phyloP scores from a whole-genome alignment of 2,888 invertebrate species.

The Protophormia terraenovae region DNA sequence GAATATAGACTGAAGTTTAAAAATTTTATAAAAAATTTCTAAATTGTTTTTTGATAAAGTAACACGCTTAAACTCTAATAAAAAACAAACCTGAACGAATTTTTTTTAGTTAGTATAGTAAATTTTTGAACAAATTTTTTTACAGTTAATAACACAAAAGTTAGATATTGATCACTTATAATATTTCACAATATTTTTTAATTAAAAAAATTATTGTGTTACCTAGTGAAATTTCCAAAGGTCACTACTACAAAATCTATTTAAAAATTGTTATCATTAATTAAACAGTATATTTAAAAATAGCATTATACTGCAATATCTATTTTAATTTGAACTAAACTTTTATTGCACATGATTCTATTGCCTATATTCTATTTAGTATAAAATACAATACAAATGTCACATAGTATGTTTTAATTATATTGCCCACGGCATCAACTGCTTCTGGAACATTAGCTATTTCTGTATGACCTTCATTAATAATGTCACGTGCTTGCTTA shows the following conservation, averaged over 20 bases:
- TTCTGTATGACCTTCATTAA: background rate
- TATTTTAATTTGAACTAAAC: background rate
- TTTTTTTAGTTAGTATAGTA: too few relatives aligned
- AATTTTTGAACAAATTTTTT: too few relatives aligned
- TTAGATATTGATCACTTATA: too few relatives aligned
- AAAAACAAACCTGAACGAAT: too few relatives aligned
- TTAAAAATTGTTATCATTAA: background rate
- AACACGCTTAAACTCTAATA: too few relatives aligned
- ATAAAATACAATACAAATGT: too few relatives aligned
- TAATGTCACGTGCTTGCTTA: background rate
- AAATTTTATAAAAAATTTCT: too few relatives aligned
- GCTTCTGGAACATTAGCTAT: background rate
- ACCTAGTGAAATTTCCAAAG: background rate
- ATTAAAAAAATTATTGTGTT: background rate
- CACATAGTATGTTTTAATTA: background rate
- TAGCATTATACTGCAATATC: background rate
- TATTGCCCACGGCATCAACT: background rate
- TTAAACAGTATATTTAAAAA: background rate
- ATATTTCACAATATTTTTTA: too few relatives aligned
- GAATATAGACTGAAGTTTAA: too few relatives aligned
- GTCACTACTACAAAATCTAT: background rate
- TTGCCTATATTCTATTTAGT: background rate
- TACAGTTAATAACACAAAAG: too few relatives aligned
- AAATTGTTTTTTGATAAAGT: too few relatives aligned
- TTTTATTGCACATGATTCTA: background rate